Evolutionary conservation across 2,797 vertebrate genomes (phyloP).

Genomic region (Loriculus beryllinus): DNA sequence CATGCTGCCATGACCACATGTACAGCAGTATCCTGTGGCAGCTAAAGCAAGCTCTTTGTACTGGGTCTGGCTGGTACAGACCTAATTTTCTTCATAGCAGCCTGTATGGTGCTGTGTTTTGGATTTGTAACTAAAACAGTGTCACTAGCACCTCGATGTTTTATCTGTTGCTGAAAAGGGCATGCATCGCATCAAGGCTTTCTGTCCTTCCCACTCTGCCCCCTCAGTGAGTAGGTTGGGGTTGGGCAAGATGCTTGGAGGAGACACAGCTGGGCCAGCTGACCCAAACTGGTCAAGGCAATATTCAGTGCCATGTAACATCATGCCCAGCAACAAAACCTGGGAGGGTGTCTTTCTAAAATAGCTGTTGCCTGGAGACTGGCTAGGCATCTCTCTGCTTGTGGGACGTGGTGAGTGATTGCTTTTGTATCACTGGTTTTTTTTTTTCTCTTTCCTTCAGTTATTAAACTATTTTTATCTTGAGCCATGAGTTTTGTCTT

Average conservation of each 20-base stretch:
- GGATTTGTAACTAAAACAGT: not conserved
- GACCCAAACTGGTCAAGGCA: not conserved
- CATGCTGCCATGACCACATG: fast-evolving
- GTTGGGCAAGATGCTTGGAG: not conserved
- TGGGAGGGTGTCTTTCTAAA: not conserved
- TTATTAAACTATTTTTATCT: not conserved
- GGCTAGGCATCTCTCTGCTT: not conserved
- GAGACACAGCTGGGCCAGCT: not conserved
- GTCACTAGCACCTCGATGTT: not conserved
- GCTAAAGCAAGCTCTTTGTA: not conserved
- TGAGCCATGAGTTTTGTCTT: not conserved
- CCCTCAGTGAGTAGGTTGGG: not conserved
- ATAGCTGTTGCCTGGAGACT: not conserved
- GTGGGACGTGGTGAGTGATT: not conserved
- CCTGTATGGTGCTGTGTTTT: not conserved
- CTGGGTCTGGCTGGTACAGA: not conserved
- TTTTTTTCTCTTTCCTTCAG: not conserved
- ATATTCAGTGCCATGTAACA: not conserved
- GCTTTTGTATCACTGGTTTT: not conserved
- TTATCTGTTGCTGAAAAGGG: not conserved
- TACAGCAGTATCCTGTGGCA: not conserved
- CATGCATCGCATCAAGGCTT: not conserved
- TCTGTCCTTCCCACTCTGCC: not conserved
- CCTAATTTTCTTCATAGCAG: not conserved
- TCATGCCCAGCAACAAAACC: not conserved